Conservation (phyloP, 2,888 invertebrate species). For the Drosophila paramelanica region DNA sequence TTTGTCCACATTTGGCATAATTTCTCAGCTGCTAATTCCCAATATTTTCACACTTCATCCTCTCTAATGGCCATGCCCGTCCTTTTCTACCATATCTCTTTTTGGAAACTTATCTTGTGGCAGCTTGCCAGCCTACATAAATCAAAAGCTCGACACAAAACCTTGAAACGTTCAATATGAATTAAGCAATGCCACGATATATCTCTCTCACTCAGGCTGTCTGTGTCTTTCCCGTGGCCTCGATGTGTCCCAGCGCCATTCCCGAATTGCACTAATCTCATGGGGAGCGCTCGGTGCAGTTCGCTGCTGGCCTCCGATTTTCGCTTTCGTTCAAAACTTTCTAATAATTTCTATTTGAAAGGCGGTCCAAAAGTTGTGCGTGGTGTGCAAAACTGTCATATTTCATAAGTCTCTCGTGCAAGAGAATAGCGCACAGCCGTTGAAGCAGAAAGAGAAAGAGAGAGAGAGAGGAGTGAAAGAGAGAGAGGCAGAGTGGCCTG, state of each 20-base stretch:
- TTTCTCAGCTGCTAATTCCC: conserved; percentile 22
- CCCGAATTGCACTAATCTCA: conserved; percentile 60
- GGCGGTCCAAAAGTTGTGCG: conserved; percentile 69
- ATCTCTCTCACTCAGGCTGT: not conserved
- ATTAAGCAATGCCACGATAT: conserved; percentile 24
- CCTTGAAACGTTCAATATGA: conserved; percentile 66
- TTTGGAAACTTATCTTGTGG: conserved; percentile 37
- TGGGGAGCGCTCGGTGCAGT: conserved; percentile 35
- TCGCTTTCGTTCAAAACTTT: conserved; percentile 72
- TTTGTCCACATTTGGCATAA: conserved; percentile 11
- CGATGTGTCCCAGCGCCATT: conserved; percentile 10
- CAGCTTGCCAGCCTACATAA: conserved; percentile 51
- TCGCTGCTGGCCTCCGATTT: conserved; percentile 19
- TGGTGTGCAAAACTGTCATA: conserved; percentile 77
- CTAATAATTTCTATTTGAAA: conserved; percentile 77
- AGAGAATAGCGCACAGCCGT: not conserved
- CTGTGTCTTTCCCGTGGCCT: conserved; percentile 2
- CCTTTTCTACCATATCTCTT: not conserved
- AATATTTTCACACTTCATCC: conserved; percentile 4
- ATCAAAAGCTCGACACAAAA: conserved; percentile 60
- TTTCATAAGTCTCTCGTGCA: conserved; percentile 64
- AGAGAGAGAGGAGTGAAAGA: not conserved
- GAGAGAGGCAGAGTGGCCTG: conserved; percentile 26
- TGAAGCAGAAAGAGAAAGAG: not conserved
- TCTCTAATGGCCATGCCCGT: not conserved